A percentile compares a stretch with the other conserved stretches of the same genome.
phyloP scores from a whole-genome alignment of 2,113 vertebrate species.

The western clawed frog (Xenopus tropicalis) region UCB_Xtro_10.0 CM004445.2:121027501-121028000 shows the following conservation, averaged over 20 bases:
- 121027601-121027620: constrained; percentile 42
- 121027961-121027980: too few relatives aligned
- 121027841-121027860: too few relatives aligned
- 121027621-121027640: constrained; percentile 33
- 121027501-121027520: too few relatives aligned
- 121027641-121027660: constrained; percentile 38
- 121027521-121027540: background rate
- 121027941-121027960: too few relatives aligned
- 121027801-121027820: constrained; percentile 5
- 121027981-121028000: too few relatives aligned
- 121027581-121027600: constrained; percentile 42
- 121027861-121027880: too few relatives aligned
- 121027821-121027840: background rate
- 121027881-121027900: too few relatives aligned
- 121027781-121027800: constrained; percentile 12
- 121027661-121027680: constrained; percentile 37
- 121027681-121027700: constrained; percentile 40
- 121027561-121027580: constrained; percentile 37
- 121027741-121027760: constrained; percentile 34
- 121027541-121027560: constrained; percentile 25
- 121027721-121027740: constrained; percentile 43
- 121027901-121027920: too few relatives aligned
- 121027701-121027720: constrained; percentile 47
- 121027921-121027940: too few relatives aligned
- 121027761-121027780: constrained; percentile 31